A percentile compares a stretch with the other conserved stretches of the same genome.
Conservation (phyloP, 1,140 invertebrate species). For the Globodera ellingtonae region DNA sequence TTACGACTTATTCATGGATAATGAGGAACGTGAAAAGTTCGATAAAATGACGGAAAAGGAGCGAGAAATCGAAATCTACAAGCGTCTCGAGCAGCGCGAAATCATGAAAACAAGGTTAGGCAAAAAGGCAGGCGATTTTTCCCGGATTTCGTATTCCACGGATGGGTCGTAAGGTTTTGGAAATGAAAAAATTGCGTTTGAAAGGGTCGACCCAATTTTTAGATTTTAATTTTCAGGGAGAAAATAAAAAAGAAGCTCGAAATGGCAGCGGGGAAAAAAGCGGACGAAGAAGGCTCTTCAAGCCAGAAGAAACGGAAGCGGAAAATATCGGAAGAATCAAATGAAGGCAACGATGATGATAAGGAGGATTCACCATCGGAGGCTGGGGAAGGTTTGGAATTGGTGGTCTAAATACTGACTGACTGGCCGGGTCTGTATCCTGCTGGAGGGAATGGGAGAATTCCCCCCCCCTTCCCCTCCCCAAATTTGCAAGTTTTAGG, state of each 20-base stretch:
- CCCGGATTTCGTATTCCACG: no score
- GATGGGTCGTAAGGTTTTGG: not conserved
- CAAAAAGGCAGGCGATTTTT: not conserved
- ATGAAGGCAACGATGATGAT: slow-evolving; percentile 14
- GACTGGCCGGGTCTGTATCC: no score
- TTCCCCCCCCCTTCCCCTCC: no score
- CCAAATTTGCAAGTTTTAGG: no score
- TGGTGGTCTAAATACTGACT: not conserved
- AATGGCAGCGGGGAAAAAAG: slow-evolving; percentile 32
- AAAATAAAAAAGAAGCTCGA: slow-evolving; percentile 39
- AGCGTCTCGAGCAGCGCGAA: slow-evolving; percentile 41
- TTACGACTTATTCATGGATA: slow-evolving; percentile 35
- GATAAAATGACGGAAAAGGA: slow-evolving; percentile 46
- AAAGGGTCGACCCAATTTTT: no score
- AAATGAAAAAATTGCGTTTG: not conserved
- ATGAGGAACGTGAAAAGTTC: slow-evolving; percentile 40
- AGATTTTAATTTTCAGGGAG: slow-evolving; percentile 19
- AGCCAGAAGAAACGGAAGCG: slow-evolving; percentile 4
- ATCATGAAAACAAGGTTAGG: slow-evolving; percentile 38
- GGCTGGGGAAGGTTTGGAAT: slow-evolving; percentile 21
- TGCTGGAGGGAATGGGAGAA: no score
- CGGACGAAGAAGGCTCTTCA: slow-evolving; percentile 12
- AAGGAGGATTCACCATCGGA: slow-evolving; percentile 23
- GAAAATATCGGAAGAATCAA: slow-evolving; percentile 11
- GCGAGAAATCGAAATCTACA: slow-evolving; percentile 44